Percentiles rank a stretch among this genome's conserved stretches.
These are phyloP conservation scores for Formica selysi DNA, from an alignment of 1,140 invertebrate genomes.

Conservation along the genomic window DNA sequence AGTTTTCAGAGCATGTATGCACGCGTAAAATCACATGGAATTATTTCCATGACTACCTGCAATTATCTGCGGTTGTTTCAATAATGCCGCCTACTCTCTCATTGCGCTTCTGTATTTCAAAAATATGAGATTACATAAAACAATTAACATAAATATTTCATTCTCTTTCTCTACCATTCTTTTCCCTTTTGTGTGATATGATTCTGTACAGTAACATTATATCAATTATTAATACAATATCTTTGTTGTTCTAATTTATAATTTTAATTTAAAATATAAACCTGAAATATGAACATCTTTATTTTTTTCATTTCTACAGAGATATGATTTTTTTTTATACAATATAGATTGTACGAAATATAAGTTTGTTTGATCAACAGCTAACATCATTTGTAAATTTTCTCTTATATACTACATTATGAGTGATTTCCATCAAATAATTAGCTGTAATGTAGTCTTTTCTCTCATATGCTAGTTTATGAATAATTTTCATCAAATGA, in stretches of 20 bases:
- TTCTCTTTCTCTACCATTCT: background rate
- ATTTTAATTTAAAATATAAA: background rate
- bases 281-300: background rate
- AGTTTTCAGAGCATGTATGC: background rate
- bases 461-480: no score
- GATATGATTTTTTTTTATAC: background rate
- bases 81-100: background rate
- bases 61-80: slow-evolving; percentile 8
- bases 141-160: background rate
- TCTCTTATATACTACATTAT: background rate
- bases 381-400: background rate
- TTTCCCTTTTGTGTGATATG: background rate
- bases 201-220: background rate
- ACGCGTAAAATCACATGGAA: background rate
- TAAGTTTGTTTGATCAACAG: background rate
- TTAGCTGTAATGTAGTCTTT: no score
- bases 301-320: background rate
- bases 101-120: background rate
- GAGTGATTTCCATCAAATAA: no score
- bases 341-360: background rate
- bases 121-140: slow-evolving; percentile 9
- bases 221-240: background rate
- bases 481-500: background rate
- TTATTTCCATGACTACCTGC: background rate
- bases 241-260: background rate